Conservation (phyloP, 2,888 invertebrate species). For the Volucella inanis region DNA sequence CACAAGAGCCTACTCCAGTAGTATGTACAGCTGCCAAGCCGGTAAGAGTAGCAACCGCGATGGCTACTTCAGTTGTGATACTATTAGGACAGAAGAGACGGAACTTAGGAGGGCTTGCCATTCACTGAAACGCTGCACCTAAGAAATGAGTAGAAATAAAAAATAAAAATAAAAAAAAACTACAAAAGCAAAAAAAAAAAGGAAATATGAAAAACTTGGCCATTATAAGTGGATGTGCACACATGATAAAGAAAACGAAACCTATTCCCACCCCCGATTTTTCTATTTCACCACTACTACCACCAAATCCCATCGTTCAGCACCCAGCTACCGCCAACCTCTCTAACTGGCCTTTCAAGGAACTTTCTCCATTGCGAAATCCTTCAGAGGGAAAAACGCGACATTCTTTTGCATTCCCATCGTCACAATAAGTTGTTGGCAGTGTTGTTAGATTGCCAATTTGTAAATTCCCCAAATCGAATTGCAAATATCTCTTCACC, state of each 20-base stretch:
- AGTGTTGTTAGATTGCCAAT: no score
- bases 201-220: conserved; percentile 66
- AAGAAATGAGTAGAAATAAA: conserved; percentile 57
- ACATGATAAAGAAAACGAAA: conserved; percentile 71
- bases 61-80: conserved; percentile 74
- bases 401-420: conserved; percentile 41
- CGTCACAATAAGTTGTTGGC: neutral
- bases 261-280: conserved; percentile 9
- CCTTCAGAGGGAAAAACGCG: conserved; percentile 68
- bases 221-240: conserved; percentile 74
- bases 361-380: conserved; percentile 68
- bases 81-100: conserved; percentile 39
- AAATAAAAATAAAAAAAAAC: conserved; percentile 38
- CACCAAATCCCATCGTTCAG: neutral
- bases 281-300: conserved; percentile 13
- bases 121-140: conserved; percentile 58
- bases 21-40: conserved; percentile 68
- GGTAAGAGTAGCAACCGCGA: conserved; percentile 75
- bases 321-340: neutral
- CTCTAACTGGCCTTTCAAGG: conserved; percentile 71
- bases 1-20: conserved; percentile 70
- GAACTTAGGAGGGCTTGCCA: conserved; percentile 25
- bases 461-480: no score
- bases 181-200: conserved; percentile 39
- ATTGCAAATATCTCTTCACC: no score